Conservation (phyloP, 2,888 invertebrate species). For the Venustoraphidia nigricollis region DNA sequence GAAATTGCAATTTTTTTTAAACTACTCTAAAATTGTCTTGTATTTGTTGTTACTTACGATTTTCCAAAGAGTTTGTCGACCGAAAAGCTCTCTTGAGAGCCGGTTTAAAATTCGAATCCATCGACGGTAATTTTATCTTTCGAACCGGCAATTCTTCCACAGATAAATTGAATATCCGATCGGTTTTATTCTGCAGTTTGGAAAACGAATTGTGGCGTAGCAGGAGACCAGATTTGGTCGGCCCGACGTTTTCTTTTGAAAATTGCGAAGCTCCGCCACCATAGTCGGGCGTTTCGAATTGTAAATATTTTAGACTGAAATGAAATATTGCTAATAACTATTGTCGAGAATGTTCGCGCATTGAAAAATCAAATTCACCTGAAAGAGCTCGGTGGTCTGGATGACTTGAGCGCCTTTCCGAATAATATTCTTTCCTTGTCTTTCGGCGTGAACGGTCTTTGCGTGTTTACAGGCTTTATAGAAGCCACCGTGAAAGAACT, state of each 20-base stretch:
- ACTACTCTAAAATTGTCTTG: neutral
- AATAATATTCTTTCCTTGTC: conserved; percentile 66
- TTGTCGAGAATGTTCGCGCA: neutral
- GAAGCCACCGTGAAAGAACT: conserved; percentile 21
- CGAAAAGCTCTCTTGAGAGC: conserved; percentile 30
- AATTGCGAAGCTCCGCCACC: neutral
- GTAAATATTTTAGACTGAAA: conserved; percentile 47
- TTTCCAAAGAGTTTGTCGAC: conserved; percentile 25
- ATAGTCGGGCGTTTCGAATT: conserved; percentile 29
- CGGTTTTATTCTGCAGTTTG: conserved; percentile 20
- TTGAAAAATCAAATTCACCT: conserved; percentile 34
- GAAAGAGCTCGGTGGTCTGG: conserved; percentile 59
- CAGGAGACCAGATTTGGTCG: conserved; percentile 21
- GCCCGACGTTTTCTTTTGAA: conserved; percentile 20
- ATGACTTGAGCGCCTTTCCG: conserved; percentile 35
- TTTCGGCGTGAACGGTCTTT: conserved; percentile 73
- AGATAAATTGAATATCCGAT: conserved; percentile 25
- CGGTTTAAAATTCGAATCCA: conserved; percentile 34
- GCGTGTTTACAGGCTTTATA: conserved; percentile 51
- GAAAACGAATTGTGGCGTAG: conserved; percentile 21
- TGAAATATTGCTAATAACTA: conserved; percentile 6
- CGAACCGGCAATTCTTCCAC: conserved; percentile 20
- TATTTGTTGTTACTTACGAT: conserved; percentile 19
- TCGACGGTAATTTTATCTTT: conserved; percentile 36
- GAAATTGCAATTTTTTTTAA: conserved; percentile 11